Percentiles rank a stretch among this genome's conserved stretches.
These are phyloP conservation scores for Anguilla megastoma DNA, from an alignment of 2,797 vertebrate species.

Conservation along the genomic window DNA sequence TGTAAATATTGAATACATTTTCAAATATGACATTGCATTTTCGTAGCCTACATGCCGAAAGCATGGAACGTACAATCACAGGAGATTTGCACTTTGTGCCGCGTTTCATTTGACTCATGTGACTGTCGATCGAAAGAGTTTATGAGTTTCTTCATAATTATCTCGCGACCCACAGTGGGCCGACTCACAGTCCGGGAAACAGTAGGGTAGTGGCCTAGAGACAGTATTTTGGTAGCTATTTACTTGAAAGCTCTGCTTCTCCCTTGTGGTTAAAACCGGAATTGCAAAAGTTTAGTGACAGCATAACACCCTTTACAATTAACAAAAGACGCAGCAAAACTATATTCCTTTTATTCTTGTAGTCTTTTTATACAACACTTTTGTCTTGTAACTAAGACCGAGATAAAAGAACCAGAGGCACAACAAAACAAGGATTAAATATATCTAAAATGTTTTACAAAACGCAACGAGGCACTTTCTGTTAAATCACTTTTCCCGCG, in stretches of 20 bases:
- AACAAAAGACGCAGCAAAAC: slow-evolving; percentile 22
- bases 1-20: too few species aligned
- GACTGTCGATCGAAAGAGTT: too few species aligned
- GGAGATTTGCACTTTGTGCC: too few species aligned
- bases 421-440: slow-evolving; percentile 24
- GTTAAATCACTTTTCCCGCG: slow-evolving; percentile 2
- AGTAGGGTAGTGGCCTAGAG: too few species aligned
- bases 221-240: background rate
- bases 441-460: slow-evolving; percentile 3
- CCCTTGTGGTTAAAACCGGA: background rate
- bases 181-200: too few species aligned
- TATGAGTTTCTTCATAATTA: too few species aligned
- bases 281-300: background rate
- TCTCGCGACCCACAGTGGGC: too few species aligned
- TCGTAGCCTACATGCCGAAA: too few species aligned
- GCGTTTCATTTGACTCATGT: too few species aligned
- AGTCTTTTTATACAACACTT: slow-evolving; percentile 17
- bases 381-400: background rate
- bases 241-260: background rate
- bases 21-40: too few species aligned
- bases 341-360: slow-evolving; percentile 29
- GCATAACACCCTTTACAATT: background rate
- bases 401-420: slow-evolving; percentile 35
- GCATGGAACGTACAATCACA: too few species aligned
- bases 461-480: slow-evolving; percentile 29